These are phyloP conservation scores for Monochamus alternatus DNA, from an alignment of 2,888 invertebrate genomes.

Conservation along the genomic window DNA sequence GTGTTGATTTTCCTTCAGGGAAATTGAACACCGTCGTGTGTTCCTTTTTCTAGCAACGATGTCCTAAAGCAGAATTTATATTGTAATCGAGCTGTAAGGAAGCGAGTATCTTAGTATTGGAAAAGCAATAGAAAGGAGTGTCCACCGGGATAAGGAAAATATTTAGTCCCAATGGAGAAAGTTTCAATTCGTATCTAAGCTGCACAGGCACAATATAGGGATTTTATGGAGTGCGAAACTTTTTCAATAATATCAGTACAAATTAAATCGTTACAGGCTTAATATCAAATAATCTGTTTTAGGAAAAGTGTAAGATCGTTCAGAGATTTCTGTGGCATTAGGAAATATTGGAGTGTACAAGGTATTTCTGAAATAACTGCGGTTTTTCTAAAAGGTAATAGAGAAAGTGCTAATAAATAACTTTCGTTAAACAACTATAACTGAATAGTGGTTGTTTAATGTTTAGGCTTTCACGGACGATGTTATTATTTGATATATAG, in stretches of 20 bases:
- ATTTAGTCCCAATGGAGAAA: slow-evolving; percentile 64
- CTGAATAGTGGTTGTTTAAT: too few species aligned
- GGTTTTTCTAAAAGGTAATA: too few species aligned
- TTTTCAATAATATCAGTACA: slow-evolving; percentile 59
- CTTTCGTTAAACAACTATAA: too few species aligned
- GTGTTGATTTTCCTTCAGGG: slow-evolving; percentile 39
- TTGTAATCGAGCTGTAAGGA: slow-evolving; percentile 60
- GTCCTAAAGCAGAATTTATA: slow-evolving; percentile 57
- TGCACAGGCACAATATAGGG: slow-evolving; percentile 64
- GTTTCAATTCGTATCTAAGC: slow-evolving; percentile 67
- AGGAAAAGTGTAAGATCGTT: slow-evolving; percentile 11
- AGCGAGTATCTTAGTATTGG: slow-evolving; percentile 59
- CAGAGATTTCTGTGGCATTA: too few species aligned
- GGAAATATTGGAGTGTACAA: too few species aligned
- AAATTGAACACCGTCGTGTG: slow-evolving; percentile 47
- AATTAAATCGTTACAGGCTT: slow-evolving; percentile 38
- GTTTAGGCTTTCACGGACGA: too few species aligned
- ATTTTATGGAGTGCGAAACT: slow-evolving; percentile 66
- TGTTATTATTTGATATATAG: too few species aligned
- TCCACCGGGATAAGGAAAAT: slow-evolving; percentile 67
- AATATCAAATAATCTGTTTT: slow-evolving; percentile 35
- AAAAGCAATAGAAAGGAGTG: slow-evolving; percentile 66
- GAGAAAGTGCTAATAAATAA: too few species aligned
- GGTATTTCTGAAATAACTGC: too few species aligned
- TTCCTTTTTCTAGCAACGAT: slow-evolving; percentile 53